Evolutionary conservation across 2,888 invertebrate genomes (phyloP).

Genomic region (Brachyopa scutellaris): DNA sequence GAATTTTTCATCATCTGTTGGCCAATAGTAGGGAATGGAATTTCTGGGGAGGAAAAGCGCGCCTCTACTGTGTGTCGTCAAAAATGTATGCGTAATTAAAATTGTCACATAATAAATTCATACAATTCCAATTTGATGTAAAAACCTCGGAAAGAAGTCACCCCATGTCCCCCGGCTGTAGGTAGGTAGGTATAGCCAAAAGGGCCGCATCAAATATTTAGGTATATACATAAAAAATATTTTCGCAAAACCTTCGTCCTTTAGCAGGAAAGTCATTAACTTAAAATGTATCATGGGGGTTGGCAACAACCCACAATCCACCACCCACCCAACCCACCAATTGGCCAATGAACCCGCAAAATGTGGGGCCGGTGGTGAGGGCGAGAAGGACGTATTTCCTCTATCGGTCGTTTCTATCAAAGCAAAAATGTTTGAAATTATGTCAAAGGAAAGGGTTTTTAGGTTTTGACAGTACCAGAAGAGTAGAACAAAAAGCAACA

Average conservation of each 20-base stretch:
- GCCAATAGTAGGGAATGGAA: no score
- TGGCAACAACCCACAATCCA: background rate
- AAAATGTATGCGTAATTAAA: constrained; percentile 63
- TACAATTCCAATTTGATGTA: constrained; percentile 63
- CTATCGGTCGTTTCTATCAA: constrained; percentile 13
- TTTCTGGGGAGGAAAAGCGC: no score
- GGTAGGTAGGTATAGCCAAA: background rate
- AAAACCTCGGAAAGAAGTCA: constrained; percentile 49
- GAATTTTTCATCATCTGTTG: no score
- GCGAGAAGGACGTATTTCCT: constrained; percentile 5
- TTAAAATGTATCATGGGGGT: constrained; percentile 63
- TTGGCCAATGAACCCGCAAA: constrained; percentile 70
- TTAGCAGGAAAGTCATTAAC: constrained; percentile 68
- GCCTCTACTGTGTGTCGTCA: constrained; percentile 9
- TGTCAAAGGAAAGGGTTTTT: constrained; percentile 64
- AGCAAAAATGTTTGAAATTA: constrained; percentile 33
- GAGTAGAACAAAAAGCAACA: background rate
- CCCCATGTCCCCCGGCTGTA: no score
- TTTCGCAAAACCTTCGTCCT: constrained; percentile 41
- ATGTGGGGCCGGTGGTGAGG: constrained; percentile 30
- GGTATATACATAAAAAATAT: constrained; percentile 60
- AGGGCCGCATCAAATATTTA: constrained; percentile 68
- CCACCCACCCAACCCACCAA: constrained; percentile 7
- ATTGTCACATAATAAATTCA: constrained; percentile 65
- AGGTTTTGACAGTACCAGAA: constrained; percentile 13